Evolutionary conservation across 2,113 vertebrate genomes (phyloP).

Genomic region (Xiphophorus couchianus): DNA sequence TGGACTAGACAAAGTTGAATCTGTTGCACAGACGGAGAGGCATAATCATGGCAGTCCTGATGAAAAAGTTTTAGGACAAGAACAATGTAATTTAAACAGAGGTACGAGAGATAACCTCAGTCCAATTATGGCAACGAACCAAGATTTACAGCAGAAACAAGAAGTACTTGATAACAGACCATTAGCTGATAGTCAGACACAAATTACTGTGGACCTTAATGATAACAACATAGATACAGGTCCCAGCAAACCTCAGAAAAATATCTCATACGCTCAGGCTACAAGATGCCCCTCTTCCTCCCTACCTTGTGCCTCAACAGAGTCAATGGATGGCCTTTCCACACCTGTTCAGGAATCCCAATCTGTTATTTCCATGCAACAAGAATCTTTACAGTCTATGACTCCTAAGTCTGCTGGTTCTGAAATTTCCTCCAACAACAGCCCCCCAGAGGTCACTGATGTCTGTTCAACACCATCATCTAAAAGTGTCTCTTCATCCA

Average conservation of each 20-base stretch:
- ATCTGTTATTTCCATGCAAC: conserved; percentile 41
- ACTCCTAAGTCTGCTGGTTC: conserved; percentile 30
- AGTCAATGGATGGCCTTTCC: conserved; percentile 69
- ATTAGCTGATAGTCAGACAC: conserved; percentile 35
- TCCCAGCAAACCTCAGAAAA: conserved; percentile 24
- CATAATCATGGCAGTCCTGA: conserved; percentile 21
- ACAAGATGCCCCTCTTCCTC: conserved; percentile 25
- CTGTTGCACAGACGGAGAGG: conserved; percentile 16
- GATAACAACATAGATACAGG: conserved; percentile 67
- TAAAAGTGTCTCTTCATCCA: conserved; percentile 47
- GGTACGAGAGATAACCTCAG: conserved; percentile 46
- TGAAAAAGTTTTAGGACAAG: conserved; percentile 28
- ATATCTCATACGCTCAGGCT: conserved; percentile 21
- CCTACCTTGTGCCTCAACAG: conserved; percentile 35
- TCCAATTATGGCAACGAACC: conserved; percentile 22
- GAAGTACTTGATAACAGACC: conserved; percentile 66
- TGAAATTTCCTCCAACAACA: conserved; percentile 16
- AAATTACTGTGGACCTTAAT: conserved; percentile 72
- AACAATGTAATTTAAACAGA: conserved; percentile 15
- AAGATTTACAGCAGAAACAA: conserved; percentile 41
- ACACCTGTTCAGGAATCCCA: conserved; percentile 81
- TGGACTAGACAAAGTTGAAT: conserved; percentile 22
- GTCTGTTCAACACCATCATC: conserved; percentile 39
- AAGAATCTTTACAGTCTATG: conserved; percentile 33
- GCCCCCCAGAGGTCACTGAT: conserved; percentile 28